Percentiles rank a stretch among this genome's conserved stretches.
phyloP scores from a whole-genome alignment of 2,888 invertebrate species.

The Nomada ruficornis region DNA sequence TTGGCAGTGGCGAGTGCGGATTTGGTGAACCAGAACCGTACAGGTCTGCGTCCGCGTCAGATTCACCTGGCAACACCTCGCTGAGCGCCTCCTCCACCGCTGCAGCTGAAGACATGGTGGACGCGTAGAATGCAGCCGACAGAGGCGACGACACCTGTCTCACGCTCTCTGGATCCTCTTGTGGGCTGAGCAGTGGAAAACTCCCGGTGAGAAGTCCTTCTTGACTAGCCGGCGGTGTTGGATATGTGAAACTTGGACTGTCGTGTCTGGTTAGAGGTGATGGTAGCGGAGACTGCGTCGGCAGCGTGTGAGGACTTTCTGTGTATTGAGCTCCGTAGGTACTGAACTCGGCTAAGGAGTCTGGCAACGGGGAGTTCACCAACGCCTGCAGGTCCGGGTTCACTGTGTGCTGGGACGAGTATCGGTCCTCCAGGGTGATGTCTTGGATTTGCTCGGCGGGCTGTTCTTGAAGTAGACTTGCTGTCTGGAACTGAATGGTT shows the following conservation, averaged over 20 bases:
- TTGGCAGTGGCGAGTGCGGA: constrained; percentile 86
- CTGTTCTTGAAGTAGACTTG: constrained; percentile 82
- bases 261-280: constrained; percentile 87
- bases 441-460: constrained; percentile 83
- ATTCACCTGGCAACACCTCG: constrained; percentile 93
- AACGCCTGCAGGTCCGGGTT: constrained; percentile 91
- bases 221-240: constrained; percentile 95
- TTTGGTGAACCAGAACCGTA: constrained; percentile 84
- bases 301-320: constrained; percentile 84
- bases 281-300: constrained; percentile 87
- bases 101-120: constrained; percentile 93
- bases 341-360: constrained; percentile 92
- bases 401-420: constrained; percentile 85
- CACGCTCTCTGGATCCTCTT: constrained; percentile 86
- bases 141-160: constrained; percentile 92
- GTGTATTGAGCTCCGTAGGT: constrained; percentile 87
- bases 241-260: constrained; percentile 92
- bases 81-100: constrained; percentile 94
- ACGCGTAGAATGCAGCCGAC: constrained; percentile 93
- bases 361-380: constrained; percentile 91
- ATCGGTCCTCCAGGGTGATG: constrained; percentile 84
- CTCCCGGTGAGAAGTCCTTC: constrained; percentile 90
- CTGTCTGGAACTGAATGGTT: constrained; percentile 80
- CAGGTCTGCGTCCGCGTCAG: constrained; percentile 85
- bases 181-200: constrained; percentile 82